Evolutionary conservation across 2,888 invertebrate species (phyloP).

Genomic region (Adelphocoris suturalis): DNA sequence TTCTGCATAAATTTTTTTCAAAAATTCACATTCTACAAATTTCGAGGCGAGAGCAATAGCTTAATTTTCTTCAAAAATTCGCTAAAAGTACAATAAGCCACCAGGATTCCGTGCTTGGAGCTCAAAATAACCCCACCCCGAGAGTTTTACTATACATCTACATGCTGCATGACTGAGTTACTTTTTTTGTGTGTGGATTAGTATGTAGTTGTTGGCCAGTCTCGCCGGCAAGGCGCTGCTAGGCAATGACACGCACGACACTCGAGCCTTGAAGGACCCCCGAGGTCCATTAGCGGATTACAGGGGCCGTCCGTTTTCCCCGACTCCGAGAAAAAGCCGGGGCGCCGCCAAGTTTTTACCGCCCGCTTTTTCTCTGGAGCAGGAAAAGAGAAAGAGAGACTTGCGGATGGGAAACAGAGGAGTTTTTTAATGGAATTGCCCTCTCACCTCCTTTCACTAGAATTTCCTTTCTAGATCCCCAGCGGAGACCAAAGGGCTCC

Average conservation of each 20-base stretch:
- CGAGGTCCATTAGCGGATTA: constrained; percentile 29
- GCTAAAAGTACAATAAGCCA: too few relatives aligned
- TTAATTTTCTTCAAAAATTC: too few relatives aligned
- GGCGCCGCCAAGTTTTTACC: background rate
- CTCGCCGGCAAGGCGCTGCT: too few relatives aligned
- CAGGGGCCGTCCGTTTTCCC: background rate
- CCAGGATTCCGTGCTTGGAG: too few relatives aligned
- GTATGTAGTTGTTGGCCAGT: too few relatives aligned
- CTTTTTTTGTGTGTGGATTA: too few relatives aligned
- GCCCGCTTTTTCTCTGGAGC: background rate
- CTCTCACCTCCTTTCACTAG: constrained; percentile 2
- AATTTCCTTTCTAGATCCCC: background rate
- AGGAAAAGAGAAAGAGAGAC: background rate
- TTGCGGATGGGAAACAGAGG: background rate
- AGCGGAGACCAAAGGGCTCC: background rate
- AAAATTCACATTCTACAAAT: too few relatives aligned
- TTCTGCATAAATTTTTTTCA: too few relatives aligned
- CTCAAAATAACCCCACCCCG: too few relatives aligned
- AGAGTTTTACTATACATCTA: too few relatives aligned
- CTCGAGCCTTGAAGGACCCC: background rate
- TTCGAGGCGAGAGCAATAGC: too few relatives aligned
- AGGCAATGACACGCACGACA: background rate
- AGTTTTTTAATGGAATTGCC: constrained; percentile 17
- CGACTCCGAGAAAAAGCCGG: background rate
- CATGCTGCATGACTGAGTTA: too few relatives aligned